Evolutionary conservation across 1,140 invertebrate genomes (phyloP).

Genomic region (Drosophila neocordata): DNA sequence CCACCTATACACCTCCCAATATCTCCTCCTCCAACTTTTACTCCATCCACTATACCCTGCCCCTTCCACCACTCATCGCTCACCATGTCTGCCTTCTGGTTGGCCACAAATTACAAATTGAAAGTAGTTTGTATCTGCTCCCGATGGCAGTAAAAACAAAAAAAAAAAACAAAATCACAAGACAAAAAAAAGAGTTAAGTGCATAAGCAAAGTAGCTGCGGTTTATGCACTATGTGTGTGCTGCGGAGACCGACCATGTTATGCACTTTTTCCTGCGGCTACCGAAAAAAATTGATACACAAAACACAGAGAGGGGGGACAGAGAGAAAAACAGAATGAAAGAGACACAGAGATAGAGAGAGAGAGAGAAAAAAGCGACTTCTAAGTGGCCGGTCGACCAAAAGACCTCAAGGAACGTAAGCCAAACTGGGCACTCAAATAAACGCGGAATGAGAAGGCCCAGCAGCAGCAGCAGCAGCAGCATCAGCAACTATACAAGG

Average conservation of each 20-base stretch:
- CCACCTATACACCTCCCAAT: not conserved
- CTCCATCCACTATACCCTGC: not conserved
- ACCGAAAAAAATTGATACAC: conserved; percentile 67
- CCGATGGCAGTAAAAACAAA: conserved; percentile 63
- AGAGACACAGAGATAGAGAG: conserved; percentile 25
- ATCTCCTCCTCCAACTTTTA: no score
- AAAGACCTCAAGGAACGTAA: conserved; percentile 47
- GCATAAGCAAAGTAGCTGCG: conserved; percentile 77
- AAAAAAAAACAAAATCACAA: conserved; percentile 2
- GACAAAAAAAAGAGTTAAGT: conserved; percentile 44
- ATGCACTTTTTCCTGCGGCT: conserved; percentile 78
- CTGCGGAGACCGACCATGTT: conserved; percentile 44
- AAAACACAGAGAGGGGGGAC: conserved; percentile 17
- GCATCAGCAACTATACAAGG: not conserved
- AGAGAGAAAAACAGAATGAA: not conserved
- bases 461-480: conserved; percentile 6
- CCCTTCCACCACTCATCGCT: conserved; percentile 8
- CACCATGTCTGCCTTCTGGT: conserved; percentile 20
- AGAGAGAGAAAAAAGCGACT: conserved; percentile 39
- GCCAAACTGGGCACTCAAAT: conserved; percentile 67
- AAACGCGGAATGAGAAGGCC: conserved; percentile 31
- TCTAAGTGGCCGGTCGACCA: conserved; percentile 64
- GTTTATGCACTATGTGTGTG: conserved; percentile 9
- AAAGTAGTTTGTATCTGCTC: conserved; percentile 78
- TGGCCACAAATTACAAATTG: conserved; percentile 80